Conservation (phyloP, 2,888 invertebrate genomes). For the Trachelus tabidus region DNA sequence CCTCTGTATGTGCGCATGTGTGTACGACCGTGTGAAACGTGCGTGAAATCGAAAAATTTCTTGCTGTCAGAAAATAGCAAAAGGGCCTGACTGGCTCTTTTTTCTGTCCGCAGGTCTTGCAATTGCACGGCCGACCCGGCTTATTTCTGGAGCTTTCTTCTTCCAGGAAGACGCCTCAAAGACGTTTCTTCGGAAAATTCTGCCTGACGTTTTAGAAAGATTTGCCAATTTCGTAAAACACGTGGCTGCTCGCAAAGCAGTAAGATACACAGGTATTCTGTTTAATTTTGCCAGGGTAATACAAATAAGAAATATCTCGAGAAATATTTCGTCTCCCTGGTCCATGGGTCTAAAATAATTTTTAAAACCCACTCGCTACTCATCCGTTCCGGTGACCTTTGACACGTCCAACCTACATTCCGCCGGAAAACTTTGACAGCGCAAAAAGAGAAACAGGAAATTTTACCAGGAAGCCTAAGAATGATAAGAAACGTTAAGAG, state of each 20-base stretch:
- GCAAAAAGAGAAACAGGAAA: not conserved
- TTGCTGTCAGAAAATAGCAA: constrained; percentile 7
- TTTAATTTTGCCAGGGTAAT: not conserved
- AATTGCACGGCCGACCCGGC: constrained; percentile 15
- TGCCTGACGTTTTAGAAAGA: constrained; percentile 12
- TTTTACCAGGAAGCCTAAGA: not conserved
- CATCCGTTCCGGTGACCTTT: not conserved
- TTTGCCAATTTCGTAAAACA: constrained; percentile 12
- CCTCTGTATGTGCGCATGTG: not conserved
- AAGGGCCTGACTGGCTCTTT: constrained; percentile 10
- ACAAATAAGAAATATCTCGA: not conserved
- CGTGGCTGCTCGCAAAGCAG: not conserved
- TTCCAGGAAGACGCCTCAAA: constrained; percentile 11
- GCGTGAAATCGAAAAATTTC: constrained; percentile 6
- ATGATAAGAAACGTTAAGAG: not conserved
- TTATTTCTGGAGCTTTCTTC: not conserved
- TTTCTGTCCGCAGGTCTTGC: constrained; percentile 1
- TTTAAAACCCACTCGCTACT: not conserved
- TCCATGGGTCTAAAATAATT: not conserved
- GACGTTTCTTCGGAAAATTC: constrained; percentile 5
- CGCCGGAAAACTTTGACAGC: not conserved
- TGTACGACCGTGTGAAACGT: not conserved
- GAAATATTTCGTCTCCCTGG: not conserved
- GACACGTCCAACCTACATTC: not conserved
- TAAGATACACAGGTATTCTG: not conserved